Conservation (phyloP, 2,113 vertebrate genomes). For the Eonycteris spelaea region DNA sequence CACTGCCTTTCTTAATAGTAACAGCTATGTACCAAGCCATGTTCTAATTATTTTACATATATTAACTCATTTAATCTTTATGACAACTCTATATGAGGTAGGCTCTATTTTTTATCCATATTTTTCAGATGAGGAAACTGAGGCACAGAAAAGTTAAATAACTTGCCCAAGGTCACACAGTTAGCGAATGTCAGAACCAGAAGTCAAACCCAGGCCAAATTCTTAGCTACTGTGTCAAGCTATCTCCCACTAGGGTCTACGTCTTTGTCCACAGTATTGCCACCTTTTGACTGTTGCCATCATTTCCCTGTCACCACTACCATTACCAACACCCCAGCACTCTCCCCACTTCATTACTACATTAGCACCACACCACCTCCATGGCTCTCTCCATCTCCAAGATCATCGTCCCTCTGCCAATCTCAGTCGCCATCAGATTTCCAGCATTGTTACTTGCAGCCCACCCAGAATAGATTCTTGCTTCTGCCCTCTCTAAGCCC, state of each 20-base stretch:
- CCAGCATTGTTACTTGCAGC: background rate
- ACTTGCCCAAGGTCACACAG: background rate
- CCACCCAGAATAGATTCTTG: background rate
- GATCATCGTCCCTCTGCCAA: background rate
- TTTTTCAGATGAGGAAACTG: background rate
- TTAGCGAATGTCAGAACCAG: background rate
- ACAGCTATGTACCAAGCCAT: background rate
- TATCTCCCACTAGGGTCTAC: background rate
- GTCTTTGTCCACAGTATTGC: background rate
- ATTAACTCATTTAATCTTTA: background rate
- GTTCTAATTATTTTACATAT: background rate
- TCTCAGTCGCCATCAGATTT: background rate
- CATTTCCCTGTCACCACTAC: background rate
- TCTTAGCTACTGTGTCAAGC: background rate
- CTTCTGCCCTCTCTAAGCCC: background rate
- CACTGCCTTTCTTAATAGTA: background rate
- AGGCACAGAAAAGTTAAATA: constrained; percentile 14
- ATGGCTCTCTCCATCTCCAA: background rate
- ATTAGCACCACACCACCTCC: background rate
- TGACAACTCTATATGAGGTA: background rate
- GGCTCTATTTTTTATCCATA: background rate
- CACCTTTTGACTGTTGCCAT: background rate
- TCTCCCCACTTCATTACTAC: background rate
- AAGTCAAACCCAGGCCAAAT: background rate
- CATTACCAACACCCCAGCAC: background rate